phyloP scores from a whole-genome alignment of 2,888 invertebrate genomes.

The Uropetala carovei region DNA sequence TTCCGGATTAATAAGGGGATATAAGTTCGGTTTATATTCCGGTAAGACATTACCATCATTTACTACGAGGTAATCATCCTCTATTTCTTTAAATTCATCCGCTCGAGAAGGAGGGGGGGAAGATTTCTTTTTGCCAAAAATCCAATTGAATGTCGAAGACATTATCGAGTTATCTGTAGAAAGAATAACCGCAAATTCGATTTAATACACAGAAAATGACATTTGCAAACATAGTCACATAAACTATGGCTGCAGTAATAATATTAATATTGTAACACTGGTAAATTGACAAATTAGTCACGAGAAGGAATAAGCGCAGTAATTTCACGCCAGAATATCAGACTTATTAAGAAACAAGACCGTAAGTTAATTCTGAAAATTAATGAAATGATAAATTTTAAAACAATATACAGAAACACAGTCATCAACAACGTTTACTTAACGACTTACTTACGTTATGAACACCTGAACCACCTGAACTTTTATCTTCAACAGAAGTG shows the following conservation, averaged over 20 bases:
- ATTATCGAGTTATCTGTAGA: background rate
- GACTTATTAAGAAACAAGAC: too few relatives aligned
- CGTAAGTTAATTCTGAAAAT: too few relatives aligned
- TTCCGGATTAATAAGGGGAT: background rate
- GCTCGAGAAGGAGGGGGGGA: background rate
- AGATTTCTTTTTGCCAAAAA: slow-evolving; percentile 47
- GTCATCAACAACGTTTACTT: too few relatives aligned
- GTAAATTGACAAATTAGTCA: too few relatives aligned
- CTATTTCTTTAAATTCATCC: slow-evolving; percentile 11
- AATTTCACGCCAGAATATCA: too few relatives aligned
- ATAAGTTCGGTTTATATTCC: slow-evolving; percentile 2
- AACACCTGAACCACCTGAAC: too few relatives aligned
- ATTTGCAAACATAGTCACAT: background rate
- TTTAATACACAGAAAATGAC: background rate
- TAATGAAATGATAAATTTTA: too few relatives aligned
- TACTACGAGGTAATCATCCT: slow-evolving; percentile 31
- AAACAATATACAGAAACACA: too few relatives aligned
- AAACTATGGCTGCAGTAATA: background rate
- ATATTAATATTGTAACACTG: too few relatives aligned
- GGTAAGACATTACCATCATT: background rate
- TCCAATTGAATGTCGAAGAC: slow-evolving; percentile 41
- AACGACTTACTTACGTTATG: too few relatives aligned
- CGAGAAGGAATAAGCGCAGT: too few relatives aligned
- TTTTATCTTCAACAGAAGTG: too few relatives aligned
- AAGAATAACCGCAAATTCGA: background rate